Conservation (phyloP, 2,888 invertebrate genomes). For the Ormyrus nitidulus region DNA sequence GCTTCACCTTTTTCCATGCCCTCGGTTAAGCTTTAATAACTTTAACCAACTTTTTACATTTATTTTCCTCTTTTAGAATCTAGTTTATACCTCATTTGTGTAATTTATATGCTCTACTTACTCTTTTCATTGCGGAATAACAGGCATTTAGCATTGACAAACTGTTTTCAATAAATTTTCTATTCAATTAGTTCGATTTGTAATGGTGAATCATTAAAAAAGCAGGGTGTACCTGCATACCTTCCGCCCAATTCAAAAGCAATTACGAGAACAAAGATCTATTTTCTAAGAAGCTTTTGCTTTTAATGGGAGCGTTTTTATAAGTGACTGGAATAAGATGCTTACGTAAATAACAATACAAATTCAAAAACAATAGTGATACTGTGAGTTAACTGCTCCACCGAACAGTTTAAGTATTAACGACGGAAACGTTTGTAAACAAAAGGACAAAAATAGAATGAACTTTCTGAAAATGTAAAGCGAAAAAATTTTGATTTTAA, state of each 20-base stretch:
- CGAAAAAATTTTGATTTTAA: not conserved
- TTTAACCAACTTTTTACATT: no score
- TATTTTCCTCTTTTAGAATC: no score
- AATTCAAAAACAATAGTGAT: slow-evolving; percentile 28
- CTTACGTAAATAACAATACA: slow-evolving; percentile 48
- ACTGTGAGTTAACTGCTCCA: not conserved
- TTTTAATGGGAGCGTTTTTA: slow-evolving; percentile 31
- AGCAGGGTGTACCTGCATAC: slow-evolving; percentile 1
- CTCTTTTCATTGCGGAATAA: no score
- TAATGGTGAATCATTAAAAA: slow-evolving; percentile 3
- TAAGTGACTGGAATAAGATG: slow-evolving; percentile 16
- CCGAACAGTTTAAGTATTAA: not conserved
- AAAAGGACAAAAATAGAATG: slow-evolving; percentile 3
- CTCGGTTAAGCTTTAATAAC: no score
- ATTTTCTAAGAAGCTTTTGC: slow-evolving; percentile 39
- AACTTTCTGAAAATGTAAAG: not conserved
- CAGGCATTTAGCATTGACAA: no score
- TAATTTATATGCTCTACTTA: no score
- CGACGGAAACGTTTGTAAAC: not conserved
- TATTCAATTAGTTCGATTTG: not conserved
- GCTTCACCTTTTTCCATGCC: no score
- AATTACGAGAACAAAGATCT: slow-evolving; percentile 52
- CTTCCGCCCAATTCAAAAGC: slow-evolving; percentile 33
- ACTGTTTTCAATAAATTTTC: no score
- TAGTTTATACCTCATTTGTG: no score